These are phyloP conservation scores for Trilocha varians DNA, from an alignment of 2,888 invertebrate genomes.

Conservation along the genomic window DNA sequence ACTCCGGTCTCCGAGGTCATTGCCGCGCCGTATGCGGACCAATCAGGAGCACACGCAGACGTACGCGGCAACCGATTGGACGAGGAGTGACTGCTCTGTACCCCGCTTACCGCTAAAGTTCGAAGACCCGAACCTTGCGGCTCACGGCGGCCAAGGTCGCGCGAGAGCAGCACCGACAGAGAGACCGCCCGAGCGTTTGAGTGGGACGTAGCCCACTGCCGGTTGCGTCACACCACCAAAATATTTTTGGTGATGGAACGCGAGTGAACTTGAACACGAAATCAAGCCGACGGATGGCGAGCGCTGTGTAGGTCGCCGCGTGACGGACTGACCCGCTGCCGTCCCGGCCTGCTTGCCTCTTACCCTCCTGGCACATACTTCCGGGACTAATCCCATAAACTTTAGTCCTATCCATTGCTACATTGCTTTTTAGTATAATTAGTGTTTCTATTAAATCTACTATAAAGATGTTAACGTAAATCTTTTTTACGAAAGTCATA, in stretches of 20 bases:
- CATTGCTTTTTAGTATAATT: not conserved
- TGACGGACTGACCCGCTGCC: conserved; percentile 62
- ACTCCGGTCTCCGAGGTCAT: conserved; percentile 88
- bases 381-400: conserved; percentile 23
- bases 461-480: not conserved
- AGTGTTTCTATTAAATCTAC: not conserved
- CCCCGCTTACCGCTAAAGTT: conserved; percentile 71
- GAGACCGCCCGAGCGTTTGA: conserved; percentile 43
- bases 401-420: not conserved
- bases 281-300: conserved; percentile 62
- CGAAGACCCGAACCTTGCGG: conserved; percentile 90
- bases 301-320: conserved; percentile 57
- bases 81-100: conserved; percentile 54
- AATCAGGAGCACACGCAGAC: conserved; percentile 65
- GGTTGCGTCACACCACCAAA: conserved; percentile 71
- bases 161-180: conserved; percentile 65
- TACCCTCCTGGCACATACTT: conserved; percentile 39
- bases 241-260: conserved; percentile 73
- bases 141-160: conserved; percentile 87
- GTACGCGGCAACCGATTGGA: conserved; percentile 61
- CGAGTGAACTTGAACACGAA: conserved; percentile 71
- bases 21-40: conserved; percentile 76
- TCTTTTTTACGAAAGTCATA: too few species aligned
- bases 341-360: conserved; percentile 38
- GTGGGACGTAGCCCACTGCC: conserved; percentile 49